Percentiles rank a stretch among this genome's conserved stretches.
phyloP scores from a whole-genome alignment of 2,113 vertebrate species.

The Equus quagga region DNA sequence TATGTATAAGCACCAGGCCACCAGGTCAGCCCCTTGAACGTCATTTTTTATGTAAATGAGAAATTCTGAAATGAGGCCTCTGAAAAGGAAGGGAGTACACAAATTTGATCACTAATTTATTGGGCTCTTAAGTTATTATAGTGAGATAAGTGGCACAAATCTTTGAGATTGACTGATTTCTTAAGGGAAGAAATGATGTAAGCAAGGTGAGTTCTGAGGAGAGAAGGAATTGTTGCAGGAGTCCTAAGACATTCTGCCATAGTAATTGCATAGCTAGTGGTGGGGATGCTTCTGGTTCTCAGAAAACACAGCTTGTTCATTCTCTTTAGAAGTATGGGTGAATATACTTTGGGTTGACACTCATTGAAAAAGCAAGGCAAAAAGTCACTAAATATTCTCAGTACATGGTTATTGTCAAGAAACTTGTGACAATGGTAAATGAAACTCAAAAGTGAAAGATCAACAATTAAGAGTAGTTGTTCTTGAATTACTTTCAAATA shows the following conservation, averaged over 20 bases:
- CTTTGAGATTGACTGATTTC: not conserved
- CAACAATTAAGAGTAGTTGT: not conserved
- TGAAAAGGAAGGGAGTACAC: not conserved
- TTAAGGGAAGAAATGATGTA: not conserved
- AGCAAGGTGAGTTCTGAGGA: not conserved
- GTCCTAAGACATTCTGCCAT: not conserved
- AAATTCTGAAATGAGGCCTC: not conserved
- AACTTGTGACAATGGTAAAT: not conserved
- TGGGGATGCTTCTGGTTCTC: not conserved
- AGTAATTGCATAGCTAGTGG: not conserved
- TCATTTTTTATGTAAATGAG: not conserved
- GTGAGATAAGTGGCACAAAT: not conserved
- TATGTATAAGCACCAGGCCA: not conserved
- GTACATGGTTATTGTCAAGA: not conserved
- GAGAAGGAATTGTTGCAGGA: not conserved
- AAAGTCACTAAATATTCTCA: not conserved
- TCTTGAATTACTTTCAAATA: not conserved
- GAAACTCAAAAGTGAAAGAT: not conserved
- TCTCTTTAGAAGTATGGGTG: not conserved
- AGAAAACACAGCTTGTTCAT: not conserved
- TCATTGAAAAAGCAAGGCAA: not conserved
- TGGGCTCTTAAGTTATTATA: not conserved
- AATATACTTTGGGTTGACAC: not conserved
- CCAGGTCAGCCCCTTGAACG: not conserved
- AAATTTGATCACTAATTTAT: not conserved